These are phyloP conservation scores for Dolichotis patagonum DNA, from an alignment of 2,113 vertebrate species.

Conservation along the genomic window DNA sequence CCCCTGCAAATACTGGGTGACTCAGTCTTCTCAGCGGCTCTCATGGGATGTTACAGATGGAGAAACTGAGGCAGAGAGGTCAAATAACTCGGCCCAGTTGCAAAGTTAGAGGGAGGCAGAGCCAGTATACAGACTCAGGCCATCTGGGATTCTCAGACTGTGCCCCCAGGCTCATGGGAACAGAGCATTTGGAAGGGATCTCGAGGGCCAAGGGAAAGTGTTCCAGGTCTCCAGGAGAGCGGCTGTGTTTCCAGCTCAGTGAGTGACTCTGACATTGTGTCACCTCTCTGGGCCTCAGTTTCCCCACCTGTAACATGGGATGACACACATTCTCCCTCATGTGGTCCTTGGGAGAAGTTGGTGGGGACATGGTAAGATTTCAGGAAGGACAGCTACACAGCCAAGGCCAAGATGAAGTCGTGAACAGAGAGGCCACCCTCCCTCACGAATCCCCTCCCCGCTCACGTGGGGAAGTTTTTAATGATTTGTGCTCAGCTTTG, in stretches of 20 bases:
- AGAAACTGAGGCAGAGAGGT: not conserved
- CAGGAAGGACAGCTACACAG: not conserved
- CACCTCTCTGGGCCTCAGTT: not conserved
- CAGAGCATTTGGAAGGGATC: not conserved
- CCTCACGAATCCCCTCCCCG: not conserved
- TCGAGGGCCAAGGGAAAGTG: not conserved
- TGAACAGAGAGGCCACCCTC: not conserved
- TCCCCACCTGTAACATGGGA: not conserved
- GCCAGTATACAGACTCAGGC: not conserved
- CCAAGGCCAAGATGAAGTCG: not conserved
- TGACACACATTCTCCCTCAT: not conserved
- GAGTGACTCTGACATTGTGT: not conserved
- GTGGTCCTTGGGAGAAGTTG: not conserved
- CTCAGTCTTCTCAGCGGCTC: not conserved
- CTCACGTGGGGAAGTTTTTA: no score
- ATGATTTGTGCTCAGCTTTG: not conserved
- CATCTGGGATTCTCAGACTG: not conserved
- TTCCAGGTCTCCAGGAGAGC: not conserved
- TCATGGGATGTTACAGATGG: not conserved
- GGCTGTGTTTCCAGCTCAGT: not conserved
- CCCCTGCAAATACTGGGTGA: not conserved
- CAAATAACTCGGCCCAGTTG: not conserved
- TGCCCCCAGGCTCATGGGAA: accelerated
- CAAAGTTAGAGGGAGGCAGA: not conserved
- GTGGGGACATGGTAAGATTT: not conserved